phyloP scores from a whole-genome alignment of 2,888 invertebrate species.

The Rhorus exstirpatorius region DNA sequence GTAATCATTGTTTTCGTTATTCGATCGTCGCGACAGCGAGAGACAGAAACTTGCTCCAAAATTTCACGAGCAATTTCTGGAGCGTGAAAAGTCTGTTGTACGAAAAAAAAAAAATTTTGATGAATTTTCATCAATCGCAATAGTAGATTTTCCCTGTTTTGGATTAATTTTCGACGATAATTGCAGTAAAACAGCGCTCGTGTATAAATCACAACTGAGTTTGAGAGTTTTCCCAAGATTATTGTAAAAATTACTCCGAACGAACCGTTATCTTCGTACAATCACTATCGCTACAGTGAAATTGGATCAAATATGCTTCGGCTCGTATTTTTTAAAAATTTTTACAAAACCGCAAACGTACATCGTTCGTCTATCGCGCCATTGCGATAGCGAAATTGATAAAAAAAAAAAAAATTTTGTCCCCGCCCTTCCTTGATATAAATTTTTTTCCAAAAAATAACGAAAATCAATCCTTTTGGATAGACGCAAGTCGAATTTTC shows the following conservation, averaged over 20 bases:
- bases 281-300: no score
- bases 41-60: not conserved
- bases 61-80: not conserved
- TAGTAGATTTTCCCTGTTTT: not conserved
- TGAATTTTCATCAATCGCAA: not conserved
- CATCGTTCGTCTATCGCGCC: no score
- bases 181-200: not conserved
- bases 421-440: not conserved
- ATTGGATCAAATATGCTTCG: no score
- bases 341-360: no score
- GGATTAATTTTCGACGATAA: not conserved
- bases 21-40: not conserved
- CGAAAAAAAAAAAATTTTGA: not conserved
- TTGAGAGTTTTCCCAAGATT: no score
- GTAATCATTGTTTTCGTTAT: slow-evolving; percentile 66
- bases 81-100: not conserved
- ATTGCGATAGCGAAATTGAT: no score
- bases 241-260: no score
- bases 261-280: no score
- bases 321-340: no score
- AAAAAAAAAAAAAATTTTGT: no score
- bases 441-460: no score
- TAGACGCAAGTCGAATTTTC: slow-evolving; percentile 72
- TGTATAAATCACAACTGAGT: no score
- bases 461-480: not conserved